These are phyloP conservation scores for Anarrhichthys ocellatus DNA, from an alignment of 2,113 vertebrate genomes.

Conservation along the genomic window DNA sequence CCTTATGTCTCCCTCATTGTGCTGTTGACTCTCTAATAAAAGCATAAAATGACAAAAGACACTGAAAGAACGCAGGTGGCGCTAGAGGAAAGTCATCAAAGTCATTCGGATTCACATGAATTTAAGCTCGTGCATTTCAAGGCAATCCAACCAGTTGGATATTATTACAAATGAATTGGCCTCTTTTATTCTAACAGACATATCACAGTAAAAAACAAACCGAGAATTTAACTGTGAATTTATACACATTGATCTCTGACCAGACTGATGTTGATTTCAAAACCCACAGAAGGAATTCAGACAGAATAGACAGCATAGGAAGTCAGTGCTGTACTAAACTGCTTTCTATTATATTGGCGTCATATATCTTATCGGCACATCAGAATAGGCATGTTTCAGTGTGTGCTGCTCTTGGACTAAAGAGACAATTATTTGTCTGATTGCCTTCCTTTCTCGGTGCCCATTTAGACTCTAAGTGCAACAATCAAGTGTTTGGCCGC, in stretches of 20 bases:
- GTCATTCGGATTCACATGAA: neutral
- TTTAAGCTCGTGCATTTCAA: neutral
- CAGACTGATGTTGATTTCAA: neutral
- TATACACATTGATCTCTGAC: neutral
- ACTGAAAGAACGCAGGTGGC: neutral
- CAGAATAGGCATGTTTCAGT: neutral
- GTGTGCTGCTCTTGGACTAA: conserved; percentile 31
- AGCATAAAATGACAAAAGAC: neutral
- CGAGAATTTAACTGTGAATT: neutral
- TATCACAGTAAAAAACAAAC: neutral
- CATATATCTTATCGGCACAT: conserved; percentile 8
- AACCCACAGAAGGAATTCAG: conserved; percentile 11
- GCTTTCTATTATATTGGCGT: neutral
- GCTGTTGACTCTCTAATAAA: neutral
- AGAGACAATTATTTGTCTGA: conserved; percentile 27
- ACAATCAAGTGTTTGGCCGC: conserved; percentile 40
- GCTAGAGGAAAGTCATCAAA: neutral
- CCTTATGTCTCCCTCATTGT: neutral
- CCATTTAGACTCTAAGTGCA: conserved; percentile 30
- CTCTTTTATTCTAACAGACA: neutral
- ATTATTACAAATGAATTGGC: neutral
- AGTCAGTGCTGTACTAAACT: neutral
- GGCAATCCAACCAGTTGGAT: neutral
- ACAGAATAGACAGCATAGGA: neutral
- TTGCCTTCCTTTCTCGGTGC: conserved; percentile 22